Percentiles rank a stretch among this genome's conserved stretches.
phyloP scores from a whole-genome alignment of 1,140 invertebrate genomes.

The Ganaspis sp. region DNA sequence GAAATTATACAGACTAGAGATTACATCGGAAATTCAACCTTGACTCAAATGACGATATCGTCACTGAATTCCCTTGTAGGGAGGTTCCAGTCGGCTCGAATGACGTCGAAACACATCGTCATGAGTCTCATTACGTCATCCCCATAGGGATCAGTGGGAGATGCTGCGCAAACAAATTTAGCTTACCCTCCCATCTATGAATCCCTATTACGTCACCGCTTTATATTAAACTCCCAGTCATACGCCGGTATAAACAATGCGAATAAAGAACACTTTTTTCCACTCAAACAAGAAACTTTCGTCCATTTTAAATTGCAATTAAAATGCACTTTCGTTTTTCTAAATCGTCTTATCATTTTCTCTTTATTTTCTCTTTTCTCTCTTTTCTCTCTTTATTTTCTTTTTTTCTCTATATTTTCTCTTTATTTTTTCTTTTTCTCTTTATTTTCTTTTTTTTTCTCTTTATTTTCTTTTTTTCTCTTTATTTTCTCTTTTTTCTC shows the following conservation, averaged over 20 bases:
- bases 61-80: conserved; percentile 16
- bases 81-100: neutral
- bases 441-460: too few relatives aligned
- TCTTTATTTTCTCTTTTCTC: too few relatives aligned
- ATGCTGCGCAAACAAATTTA: conserved; percentile 29
- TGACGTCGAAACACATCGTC: conserved; percentile 6
- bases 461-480: too few relatives aligned
- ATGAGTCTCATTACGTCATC: conserved; percentile 17
- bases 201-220: conserved; percentile 8
- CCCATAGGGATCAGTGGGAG: conserved; percentile 8
- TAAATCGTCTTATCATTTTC: too few relatives aligned
- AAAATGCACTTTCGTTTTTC: too few relatives aligned
- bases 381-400: too few relatives aligned
- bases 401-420: too few relatives aligned
- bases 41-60: conserved; percentile 11
- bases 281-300: neutral
- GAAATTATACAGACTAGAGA: neutral
- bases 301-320: neutral
- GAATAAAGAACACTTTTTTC: neutral
- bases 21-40: neutral
- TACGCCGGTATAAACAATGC: neutral
- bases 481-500: too few relatives aligned
- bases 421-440: too few relatives aligned
- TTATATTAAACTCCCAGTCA: neutral
- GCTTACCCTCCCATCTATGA: neutral